These are phyloP conservation scores for Gymnopithys bicolor DNA, from an alignment of 2,797 vertebrate genomes.

Conservation along the genomic window DNA sequence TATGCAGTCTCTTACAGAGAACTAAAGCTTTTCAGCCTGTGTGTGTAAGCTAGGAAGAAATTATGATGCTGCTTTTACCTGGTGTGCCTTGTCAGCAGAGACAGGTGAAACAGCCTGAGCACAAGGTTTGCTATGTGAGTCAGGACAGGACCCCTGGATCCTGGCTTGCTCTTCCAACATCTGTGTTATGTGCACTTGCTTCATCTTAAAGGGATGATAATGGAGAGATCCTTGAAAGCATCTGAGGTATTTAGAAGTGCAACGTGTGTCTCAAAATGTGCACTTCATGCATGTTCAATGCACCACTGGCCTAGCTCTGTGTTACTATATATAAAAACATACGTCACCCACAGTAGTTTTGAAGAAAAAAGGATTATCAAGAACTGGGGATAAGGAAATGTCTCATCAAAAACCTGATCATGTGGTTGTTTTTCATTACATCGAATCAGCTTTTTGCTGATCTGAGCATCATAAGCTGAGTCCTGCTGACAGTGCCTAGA, in stretches of 20 bases:
- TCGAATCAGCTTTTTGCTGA: background rate
- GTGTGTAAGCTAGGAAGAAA: background rate
- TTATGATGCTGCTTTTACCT: background rate
- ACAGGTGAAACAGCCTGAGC: background rate
- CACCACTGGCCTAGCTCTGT: accelerated
- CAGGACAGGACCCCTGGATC: background rate
- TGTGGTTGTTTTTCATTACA: background rate
- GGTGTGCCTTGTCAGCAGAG: background rate
- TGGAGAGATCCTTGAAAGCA: background rate
- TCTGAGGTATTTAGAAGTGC: background rate
- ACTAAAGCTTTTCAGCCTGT: background rate
- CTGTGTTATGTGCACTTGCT: background rate
- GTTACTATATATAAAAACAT: background rate
- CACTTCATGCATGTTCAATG: background rate
- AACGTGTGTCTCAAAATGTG: background rate
- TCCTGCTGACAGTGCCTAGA: background rate
- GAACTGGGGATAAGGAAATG: background rate
- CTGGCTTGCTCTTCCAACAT: background rate
- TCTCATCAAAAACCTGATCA: background rate
- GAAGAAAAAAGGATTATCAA: background rate
- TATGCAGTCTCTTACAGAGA: background rate
- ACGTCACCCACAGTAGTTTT: background rate
- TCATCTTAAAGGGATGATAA: background rate
- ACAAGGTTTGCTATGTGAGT: background rate
- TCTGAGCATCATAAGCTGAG: background rate